phyloP scores from a whole-genome alignment of 2,888 invertebrate species.

The Mayetiola destructor region DNA sequence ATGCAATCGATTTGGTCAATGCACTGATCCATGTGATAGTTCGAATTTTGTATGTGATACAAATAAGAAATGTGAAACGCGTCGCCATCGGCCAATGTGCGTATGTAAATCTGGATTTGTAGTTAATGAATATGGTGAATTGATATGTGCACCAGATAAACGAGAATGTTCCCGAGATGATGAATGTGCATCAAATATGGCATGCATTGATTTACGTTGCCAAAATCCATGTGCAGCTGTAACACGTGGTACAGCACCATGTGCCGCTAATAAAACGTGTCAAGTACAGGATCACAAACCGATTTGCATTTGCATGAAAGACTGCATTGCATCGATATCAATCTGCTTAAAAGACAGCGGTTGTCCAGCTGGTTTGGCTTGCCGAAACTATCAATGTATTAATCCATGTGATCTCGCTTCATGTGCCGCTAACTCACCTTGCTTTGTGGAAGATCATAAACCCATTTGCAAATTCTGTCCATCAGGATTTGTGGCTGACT shows the following conservation, averaged over 20 bases:
- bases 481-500: conserved; percentile 80
- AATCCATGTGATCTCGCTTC: conserved; percentile 77
- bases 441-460: conserved; percentile 88
- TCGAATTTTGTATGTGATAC: conserved; percentile 56
- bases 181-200: conserved; percentile 74
- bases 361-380: conserved; percentile 71
- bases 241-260: conserved; percentile 43
- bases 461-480: conserved; percentile 94
- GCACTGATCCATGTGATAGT: conserved; percentile 63
- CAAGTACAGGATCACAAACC: conserved; percentile 77
- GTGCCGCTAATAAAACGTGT: conserved; percentile 71
- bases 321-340: conserved; percentile 71
- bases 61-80: conserved; percentile 78
- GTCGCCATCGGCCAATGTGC: conserved; percentile 70
- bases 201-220: conserved; percentile 71
- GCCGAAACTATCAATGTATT: conserved; percentile 77
- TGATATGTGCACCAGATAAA: conserved; percentile 71
- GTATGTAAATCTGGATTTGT: conserved; percentile 81
- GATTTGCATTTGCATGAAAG: conserved; percentile 72
- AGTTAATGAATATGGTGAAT: conserved; percentile 72
- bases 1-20: conserved; percentile 59
- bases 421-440: conserved; percentile 73
- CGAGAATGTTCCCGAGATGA: conserved; percentile 65
- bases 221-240: conserved; percentile 68
- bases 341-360: conserved; percentile 82